These are phyloP conservation scores for Cygnus olor DNA, from an alignment of 2,797 vertebrate genomes.

Conservation along the genomic window DNA sequence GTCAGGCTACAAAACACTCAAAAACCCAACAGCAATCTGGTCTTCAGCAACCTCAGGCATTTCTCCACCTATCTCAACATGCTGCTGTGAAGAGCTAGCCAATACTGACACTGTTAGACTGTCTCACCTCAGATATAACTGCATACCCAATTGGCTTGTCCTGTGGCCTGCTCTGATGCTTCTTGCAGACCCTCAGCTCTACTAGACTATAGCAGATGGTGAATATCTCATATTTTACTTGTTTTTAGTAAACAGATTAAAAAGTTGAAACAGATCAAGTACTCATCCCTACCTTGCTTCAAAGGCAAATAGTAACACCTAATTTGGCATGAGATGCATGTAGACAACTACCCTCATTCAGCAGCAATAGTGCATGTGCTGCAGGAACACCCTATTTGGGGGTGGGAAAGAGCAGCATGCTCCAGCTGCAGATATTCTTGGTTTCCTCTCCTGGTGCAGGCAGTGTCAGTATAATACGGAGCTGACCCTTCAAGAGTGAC, in stretches of 20 bases:
- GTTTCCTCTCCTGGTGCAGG: background rate
- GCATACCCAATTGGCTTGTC: background rate
- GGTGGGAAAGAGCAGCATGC: background rate
- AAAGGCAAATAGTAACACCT: background rate
- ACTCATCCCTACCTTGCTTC: background rate
- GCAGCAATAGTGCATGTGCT: rapidly evolving
- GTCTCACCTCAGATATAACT: background rate
- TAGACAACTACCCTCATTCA: background rate
- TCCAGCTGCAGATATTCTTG: background rate
- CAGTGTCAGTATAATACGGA: background rate
- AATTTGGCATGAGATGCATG: too few species aligned
- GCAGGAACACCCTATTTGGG: background rate
- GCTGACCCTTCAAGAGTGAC: background rate
- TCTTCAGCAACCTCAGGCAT: background rate
- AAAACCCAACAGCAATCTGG: background rate
- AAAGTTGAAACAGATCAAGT: background rate
- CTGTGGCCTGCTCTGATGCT: background rate
- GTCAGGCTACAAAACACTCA: background rate
- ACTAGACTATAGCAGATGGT: background rate
- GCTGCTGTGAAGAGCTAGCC: background rate
- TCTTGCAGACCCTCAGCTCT: background rate
- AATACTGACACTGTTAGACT: background rate
- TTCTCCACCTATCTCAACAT: rapidly evolving
- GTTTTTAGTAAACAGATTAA: background rate
- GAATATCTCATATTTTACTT: background rate